These are phyloP conservation scores for Drosophila sp. DNA, from an alignment of 1,140 invertebrate species.

Conservation along the genomic window DNA sequence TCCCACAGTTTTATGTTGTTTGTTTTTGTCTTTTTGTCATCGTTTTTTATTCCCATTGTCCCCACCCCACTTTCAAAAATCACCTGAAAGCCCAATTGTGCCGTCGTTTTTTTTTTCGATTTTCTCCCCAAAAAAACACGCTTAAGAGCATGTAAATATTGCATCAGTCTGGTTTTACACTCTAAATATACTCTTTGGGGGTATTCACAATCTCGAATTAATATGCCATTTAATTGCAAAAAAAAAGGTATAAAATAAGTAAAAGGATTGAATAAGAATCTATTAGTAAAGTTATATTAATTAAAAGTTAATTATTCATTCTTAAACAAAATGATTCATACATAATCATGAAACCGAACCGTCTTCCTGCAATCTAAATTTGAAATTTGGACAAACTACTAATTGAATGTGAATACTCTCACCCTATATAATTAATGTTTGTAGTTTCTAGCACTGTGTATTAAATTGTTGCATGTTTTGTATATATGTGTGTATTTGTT, in stretches of 20 bases:
- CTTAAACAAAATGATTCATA: no score
- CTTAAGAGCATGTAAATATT: constrained; percentile 13
- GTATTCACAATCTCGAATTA: not conserved
- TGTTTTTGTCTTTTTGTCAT: not conserved
- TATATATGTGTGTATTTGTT: not conserved
- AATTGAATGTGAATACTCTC: constrained; percentile 1
- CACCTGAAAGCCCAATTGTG: constrained; percentile 4
- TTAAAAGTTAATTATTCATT: no score
- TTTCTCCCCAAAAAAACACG: not conserved
- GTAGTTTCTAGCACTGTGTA: not conserved
- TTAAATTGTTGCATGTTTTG: not conserved
- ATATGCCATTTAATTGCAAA: no score
- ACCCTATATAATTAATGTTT: not conserved
- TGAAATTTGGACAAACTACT: not conserved
- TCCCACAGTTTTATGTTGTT: constrained; percentile 24
- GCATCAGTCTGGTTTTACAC: not conserved
- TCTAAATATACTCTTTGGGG: not conserved
- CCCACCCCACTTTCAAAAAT: constrained; percentile 1
- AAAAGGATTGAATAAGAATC: no score
- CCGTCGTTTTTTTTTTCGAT: not conserved
- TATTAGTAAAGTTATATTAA: no score
- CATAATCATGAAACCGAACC: no score
- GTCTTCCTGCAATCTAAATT: not conserved
- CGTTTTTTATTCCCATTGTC: not conserved
- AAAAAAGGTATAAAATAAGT: no score